phyloP scores from a whole-genome alignment of 2,888 invertebrate genomes.

The Xylocampa areola region DNA sequence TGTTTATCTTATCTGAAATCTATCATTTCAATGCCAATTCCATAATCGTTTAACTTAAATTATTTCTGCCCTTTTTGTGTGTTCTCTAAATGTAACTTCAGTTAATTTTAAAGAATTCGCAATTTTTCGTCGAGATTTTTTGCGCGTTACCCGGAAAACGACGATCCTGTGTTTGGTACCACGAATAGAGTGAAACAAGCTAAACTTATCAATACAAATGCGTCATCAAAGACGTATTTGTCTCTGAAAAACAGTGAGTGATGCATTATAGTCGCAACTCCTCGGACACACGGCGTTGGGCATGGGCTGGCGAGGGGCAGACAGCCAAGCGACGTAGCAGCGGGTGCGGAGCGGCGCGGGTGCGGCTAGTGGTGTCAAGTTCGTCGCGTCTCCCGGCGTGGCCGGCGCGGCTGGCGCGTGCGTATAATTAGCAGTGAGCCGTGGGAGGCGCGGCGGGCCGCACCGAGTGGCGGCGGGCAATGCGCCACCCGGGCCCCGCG shows the following conservation, averaged over 20 bases:
- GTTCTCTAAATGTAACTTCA: too few relatives aligned
- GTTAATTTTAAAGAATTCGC: too few relatives aligned
- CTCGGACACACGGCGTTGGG: conserved; percentile 56
- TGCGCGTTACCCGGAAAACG: neutral
- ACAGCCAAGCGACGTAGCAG: conserved; percentile 67
- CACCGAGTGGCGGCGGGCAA: conserved; percentile 83
- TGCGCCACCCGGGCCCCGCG: conserved; percentile 86
- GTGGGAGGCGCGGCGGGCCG: conserved; percentile 87
- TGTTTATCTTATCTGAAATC: neutral
- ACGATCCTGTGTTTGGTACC: conserved; percentile 4
- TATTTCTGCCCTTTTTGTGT: neutral
- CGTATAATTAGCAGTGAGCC: conserved; percentile 88
- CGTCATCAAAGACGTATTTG: conserved; percentile 29
- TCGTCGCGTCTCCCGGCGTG: conserved; percentile 67
- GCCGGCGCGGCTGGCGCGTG: conserved; percentile 67
- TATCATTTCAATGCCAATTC: neutral
- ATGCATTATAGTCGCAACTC: conserved; percentile 63
- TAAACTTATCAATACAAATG: conserved; percentile 16
- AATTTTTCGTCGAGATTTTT: neutral
- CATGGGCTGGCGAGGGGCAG: conserved; percentile 67
- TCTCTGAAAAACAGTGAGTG: conserved; percentile 24
- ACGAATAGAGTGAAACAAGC: conserved; percentile 24
- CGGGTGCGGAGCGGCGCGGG: conserved; percentile 60
- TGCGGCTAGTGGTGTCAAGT: conserved; percentile 75
- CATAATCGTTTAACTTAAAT: neutral